Evolutionary conservation across 2,888 invertebrate genomes (phyloP), one percentile per base, ranked within the genome.

Genomic region (Brachyopa scutellaris): DNA sequence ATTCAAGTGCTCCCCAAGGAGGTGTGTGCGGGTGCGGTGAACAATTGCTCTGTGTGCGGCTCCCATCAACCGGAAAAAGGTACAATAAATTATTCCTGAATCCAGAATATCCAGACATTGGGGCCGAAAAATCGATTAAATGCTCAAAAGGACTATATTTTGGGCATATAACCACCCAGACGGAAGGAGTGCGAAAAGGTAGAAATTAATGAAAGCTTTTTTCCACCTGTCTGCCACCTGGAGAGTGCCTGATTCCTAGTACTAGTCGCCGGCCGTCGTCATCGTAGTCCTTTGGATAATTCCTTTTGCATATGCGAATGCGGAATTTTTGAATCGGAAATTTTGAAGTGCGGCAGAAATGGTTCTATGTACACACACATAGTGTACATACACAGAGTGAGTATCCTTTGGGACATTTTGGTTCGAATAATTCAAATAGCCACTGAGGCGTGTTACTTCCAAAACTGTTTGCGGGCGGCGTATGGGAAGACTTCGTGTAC

Each of bases 61-160:
- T 64, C 80, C 76, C 64, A 80, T 80, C 80, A 80, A 80, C 80
- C 80, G 69, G 80, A 76, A 80, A 79, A 80, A 74, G 79, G 80
- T 80, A 80, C 80, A 69, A 80, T 80, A 80, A 80, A 80, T 80
- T 80, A 80, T 76, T 76, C 64, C 76, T 59, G 62, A 69, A 76
- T 76, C 62, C 80, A 67, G 29, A 79, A 26, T 26, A 53, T 53
- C 38, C 74, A 80, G 80, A 64, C 69, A 36, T 31, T 26, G 57
- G 57, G 74, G 47, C 59, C 62, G 77, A 82, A 77, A 82, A 82
- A 82, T 82, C 82, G 82, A 82, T 82, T 82, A 77, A 82, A 82
- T 21, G 51, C 72, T 77, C 66, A 61, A 70, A 66, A 77, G 77
- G 77, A 77, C 76, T 76, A 69, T 51, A 80, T 80, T 80, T 80